phyloP scores from a whole-genome alignment of 2,888 invertebrate genomes.

The Napeogenes inachia region DNA sequence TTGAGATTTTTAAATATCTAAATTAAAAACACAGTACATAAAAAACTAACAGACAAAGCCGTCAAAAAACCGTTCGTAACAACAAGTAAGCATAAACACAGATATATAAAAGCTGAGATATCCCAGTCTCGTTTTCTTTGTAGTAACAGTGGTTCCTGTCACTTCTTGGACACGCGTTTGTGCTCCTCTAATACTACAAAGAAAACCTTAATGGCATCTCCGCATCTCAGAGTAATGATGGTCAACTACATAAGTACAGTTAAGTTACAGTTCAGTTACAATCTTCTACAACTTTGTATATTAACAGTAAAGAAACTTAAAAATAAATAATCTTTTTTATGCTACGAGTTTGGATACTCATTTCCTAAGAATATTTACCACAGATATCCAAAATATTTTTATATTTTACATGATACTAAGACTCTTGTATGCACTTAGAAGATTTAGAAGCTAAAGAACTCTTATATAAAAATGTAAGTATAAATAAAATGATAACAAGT shows the following conservation, averaged over 20 bases:
- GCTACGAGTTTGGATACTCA: too few species aligned
- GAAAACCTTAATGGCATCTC: slow-evolving; percentile 24
- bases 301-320: background rate
- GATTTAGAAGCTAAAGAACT: slow-evolving; percentile 2
- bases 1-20: too few species aligned
- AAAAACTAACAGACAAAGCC: slow-evolving; percentile 7
- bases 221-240: slow-evolving; percentile 4
- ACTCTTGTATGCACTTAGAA: background rate
- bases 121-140: slow-evolving; percentile 56
- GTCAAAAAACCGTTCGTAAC: slow-evolving; percentile 18
- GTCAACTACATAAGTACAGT: background rate
- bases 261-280: background rate
- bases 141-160: slow-evolving; percentile 54
- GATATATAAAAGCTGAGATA: slow-evolving; percentile 25
- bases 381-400: too few species aligned
- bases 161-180: slow-evolving; percentile 21
- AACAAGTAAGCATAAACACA: slow-evolving; percentile 18
- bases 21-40: background rate
- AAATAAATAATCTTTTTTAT: too few species aligned
- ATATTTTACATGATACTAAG: too few species aligned
- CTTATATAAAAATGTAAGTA: slow-evolving; percentile 9
- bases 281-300: slow-evolving; percentile 5
- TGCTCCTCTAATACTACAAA: slow-evolving; percentile 23
- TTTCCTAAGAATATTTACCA: too few species aligned
- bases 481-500: slow-evolving; percentile 16